Percentiles rank a stretch among this genome's conserved stretches.
These are phyloP conservation scores for Pyxicephalus adspersus DNA, from an alignment of 2,113 vertebrate genomes.

Conservation along the genomic window DNA sequence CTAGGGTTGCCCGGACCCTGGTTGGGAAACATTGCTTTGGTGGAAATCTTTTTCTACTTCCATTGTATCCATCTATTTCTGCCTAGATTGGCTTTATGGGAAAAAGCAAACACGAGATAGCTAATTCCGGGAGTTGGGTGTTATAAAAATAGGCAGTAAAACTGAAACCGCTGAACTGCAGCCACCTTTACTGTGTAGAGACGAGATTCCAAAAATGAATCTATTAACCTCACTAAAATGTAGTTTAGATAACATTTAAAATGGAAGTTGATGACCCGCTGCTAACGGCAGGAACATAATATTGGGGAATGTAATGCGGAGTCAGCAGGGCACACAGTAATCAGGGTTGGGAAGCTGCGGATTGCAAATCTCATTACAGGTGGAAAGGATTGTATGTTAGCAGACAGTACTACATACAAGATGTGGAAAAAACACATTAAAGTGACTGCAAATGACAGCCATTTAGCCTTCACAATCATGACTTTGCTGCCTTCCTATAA, in stretches of 20 bases:
- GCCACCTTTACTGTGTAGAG: conserved; percentile 34
- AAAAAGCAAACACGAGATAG: conserved; percentile 21
- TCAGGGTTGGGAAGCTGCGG: conserved; percentile 21
- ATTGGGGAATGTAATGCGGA: conserved; percentile 40
- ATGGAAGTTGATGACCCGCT: conserved; percentile 51
- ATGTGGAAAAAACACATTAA: conserved; percentile 4
- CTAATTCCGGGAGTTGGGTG: conserved; percentile 10
- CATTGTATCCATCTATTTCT: neutral
- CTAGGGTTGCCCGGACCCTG: too few relatives aligned
- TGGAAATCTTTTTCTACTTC: neutral
- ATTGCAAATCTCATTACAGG: conserved; percentile 36
- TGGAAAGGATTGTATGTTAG: conserved; percentile 38
- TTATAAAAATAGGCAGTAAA: conserved; percentile 42
- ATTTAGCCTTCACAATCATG: neutral
- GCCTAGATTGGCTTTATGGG: conserved; percentile 21
- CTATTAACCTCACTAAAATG: conserved; percentile 55
- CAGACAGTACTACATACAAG: neutral
- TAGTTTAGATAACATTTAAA: conserved; percentile 56
- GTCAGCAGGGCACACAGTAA: conserved; percentile 46
- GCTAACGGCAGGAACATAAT: conserved; percentile 47
- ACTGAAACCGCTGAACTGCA: conserved; percentile 47
- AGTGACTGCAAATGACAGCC: conserved; percentile 15
- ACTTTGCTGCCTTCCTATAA: conserved; percentile 14
- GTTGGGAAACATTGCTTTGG: too few relatives aligned
- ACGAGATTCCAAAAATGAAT: conserved; percentile 49